These are phyloP conservation scores for Eufriesea mexicana DNA, from an alignment of 1,140 invertebrate species.

Conservation along the genomic window DNA sequence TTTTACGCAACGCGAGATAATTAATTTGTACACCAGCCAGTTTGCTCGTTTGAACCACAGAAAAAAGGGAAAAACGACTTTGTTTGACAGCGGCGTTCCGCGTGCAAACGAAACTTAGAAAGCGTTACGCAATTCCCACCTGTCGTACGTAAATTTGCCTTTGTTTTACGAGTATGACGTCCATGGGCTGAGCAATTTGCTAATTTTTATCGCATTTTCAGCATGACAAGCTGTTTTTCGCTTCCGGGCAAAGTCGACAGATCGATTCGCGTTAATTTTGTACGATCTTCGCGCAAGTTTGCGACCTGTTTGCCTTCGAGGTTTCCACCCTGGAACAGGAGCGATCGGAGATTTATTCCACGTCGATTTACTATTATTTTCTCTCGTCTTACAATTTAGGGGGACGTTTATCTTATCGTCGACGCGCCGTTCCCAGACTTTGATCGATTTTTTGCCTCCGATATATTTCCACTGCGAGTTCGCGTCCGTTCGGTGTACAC, in stretches of 20 bases:
- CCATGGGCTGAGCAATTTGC: neutral
- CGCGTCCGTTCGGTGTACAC: no score
- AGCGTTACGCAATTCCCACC: slow-evolving; percentile 17
- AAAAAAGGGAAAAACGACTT: neutral
- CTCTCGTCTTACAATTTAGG: no score
- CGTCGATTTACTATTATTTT: no score
- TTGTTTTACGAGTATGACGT: no score
- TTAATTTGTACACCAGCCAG: neutral
- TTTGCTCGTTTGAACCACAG: neutral
- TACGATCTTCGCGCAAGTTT: slow-evolving; percentile 32
- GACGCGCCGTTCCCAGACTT: no score
- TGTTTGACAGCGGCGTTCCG: neutral
- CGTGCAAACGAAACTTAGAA: neutral
- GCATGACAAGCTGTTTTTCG: no score
- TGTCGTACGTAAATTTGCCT: neutral
- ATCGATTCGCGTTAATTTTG: neutral
- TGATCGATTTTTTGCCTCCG: no score
- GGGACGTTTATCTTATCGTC: no score
- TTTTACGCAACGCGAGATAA: neutral
- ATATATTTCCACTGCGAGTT: no score
- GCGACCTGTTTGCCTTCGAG: slow-evolving; percentile 49
- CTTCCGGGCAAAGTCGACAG: neutral
- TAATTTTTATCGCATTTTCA: neutral
- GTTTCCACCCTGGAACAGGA: slow-evolving; percentile 47
- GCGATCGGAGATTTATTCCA: no score